Evolutionary conservation across 2,797 vertebrate genomes (phyloP).

Genomic region (Acridotheres tristis): DNA sequence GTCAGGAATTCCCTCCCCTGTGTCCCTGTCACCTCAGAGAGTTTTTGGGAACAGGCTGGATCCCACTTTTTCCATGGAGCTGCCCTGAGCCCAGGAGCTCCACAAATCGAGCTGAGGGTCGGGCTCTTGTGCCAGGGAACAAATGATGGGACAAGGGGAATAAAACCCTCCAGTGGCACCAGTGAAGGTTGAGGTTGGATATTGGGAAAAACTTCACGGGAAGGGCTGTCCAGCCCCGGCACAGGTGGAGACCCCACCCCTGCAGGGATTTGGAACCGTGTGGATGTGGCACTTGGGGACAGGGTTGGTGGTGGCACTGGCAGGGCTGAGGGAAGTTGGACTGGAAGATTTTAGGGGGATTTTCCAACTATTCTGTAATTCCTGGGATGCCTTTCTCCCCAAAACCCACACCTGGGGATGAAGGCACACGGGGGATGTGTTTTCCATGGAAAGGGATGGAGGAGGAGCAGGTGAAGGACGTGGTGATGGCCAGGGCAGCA

Average conservation of each 20-base stretch:
- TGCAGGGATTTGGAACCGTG: rapidly evolving
- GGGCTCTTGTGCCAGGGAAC: not conserved
- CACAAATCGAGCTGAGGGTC: not conserved
- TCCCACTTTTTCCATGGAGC: not conserved
- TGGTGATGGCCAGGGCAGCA: not conserved
- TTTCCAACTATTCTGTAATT: not conserved
- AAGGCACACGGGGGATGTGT: not conserved
- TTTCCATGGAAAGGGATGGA: not conserved
- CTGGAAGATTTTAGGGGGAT: not conserved
- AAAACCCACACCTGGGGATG: rapidly evolving
- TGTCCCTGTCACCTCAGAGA: not conserved
- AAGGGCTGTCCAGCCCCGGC: not conserved
- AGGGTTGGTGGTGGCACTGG: rapidly evolving
- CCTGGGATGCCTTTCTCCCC: not conserved
- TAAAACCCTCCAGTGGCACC: not conserved
- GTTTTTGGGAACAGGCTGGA: not conserved
- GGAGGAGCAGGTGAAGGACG: not conserved
- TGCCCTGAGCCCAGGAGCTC: not conserved
- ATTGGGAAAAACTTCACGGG: not conserved
- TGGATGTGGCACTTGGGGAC: not conserved
- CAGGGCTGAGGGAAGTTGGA: not conserved
- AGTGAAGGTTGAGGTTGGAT: not conserved
- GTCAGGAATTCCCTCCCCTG: not conserved
- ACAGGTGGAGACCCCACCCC: not conserved
- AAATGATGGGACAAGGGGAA: not conserved